Evolutionary conservation across 2,113 vertebrate species (phyloP).

Genomic region (Zosterops hypoxanthus): DNA sequence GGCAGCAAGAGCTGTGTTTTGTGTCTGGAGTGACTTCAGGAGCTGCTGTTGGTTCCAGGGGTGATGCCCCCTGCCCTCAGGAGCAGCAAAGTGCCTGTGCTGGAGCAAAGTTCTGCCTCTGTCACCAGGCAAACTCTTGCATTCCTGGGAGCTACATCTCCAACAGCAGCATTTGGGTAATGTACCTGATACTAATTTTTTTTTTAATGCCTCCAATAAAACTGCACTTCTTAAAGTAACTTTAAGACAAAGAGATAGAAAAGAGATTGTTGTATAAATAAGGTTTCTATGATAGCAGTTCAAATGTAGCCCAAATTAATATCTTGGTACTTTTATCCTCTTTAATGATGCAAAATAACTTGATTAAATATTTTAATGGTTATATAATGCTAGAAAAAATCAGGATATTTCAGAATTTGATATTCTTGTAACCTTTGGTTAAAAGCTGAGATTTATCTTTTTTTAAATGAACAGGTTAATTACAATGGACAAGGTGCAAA

Average conservation of each 20-base stretch:
- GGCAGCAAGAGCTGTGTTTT: not conserved
- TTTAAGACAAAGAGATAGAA: not conserved
- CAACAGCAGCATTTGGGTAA: not conserved
- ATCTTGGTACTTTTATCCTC: not conserved
- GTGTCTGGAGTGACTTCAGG: not conserved
- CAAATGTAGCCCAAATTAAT: not conserved
- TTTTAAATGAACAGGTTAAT: not conserved
- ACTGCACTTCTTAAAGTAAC: not conserved
- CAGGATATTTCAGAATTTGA: not conserved
- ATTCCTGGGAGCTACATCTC: not conserved
- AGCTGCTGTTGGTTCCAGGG: accelerated
- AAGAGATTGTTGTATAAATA: not conserved
- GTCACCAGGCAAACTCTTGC: accelerated
- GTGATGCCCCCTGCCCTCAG: accelerated
- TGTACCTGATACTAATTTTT: not conserved
- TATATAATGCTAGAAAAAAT: not conserved
- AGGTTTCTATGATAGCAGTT: not conserved
- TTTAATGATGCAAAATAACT: not conserved
- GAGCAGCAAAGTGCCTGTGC: accelerated
- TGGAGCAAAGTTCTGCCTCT: not conserved
- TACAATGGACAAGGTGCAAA: not conserved
- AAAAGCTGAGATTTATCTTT: not conserved
- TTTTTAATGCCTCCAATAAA: not conserved
- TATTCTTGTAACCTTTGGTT: not conserved
- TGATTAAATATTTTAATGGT: not conserved